Base-by-base conservation (phyloP, 2,888 invertebrate genomes). In the Micoletzkya japonica region DNA sequence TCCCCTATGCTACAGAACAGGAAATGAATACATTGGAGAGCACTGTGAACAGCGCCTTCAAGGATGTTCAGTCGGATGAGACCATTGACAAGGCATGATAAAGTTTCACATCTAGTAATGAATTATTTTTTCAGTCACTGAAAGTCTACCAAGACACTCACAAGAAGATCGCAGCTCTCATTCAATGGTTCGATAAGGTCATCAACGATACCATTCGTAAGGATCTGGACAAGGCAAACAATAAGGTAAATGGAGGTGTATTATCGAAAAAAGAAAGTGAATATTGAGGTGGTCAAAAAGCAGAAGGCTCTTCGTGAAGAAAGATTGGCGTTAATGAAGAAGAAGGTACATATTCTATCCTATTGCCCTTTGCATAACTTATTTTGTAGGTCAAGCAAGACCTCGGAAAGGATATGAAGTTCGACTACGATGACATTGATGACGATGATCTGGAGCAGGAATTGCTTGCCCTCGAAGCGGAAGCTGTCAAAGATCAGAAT, bases 141-240 rank as follows among this genome's bases (percentile, higher is more conserved):
- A 81, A 86, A 60, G 87, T 88, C 71, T 89, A 88, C 82, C 82
- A 85, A 60, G 85, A 86, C 24, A 88, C 88, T 2, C 86, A 87
- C 76, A 85, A 86, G 73, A 83, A 88, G 69, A 84, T 87, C 50
- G 86, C 86, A 3, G 87, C 89, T 1, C 81, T 89, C 3, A 81
- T 88, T 14, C 88, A 89, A 75, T 89, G 89, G 89, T 88, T 89
- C 78, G 79, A 79, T 60, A 81, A 86, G 56, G 88, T 89, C 10
- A 87, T 89, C 59, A 86, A 87, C 49, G 86, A 86, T 10, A 88
- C 88, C 7, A 89, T 89, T 57, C 77, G 86, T 63, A 86, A 86
- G 74, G 89, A 89, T 77, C 75, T 88, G 72, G 85, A 85, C 56
- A 83, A 85, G 44, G 86, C 87, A 2, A 87, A 86, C 26, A 86